phyloP scores from a whole-genome alignment of 2,113 vertebrate species.

The Rhinolophus sinicus region DNA sequence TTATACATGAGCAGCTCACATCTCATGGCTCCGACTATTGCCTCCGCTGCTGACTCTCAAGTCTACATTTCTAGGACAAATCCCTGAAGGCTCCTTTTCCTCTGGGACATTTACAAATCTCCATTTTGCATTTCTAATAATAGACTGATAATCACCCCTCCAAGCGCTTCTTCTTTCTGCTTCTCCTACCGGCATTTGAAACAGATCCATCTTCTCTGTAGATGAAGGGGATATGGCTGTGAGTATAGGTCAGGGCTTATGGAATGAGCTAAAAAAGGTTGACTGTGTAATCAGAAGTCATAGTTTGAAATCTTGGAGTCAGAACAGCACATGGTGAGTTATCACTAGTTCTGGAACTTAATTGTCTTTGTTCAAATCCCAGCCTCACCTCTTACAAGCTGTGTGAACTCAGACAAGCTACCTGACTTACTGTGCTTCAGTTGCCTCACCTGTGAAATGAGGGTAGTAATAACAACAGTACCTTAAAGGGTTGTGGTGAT shows the following conservation, averaged over 20 bases:
- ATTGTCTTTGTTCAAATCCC: neutral
- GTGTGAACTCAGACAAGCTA: neutral
- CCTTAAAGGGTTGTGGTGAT: neutral
- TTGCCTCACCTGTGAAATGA: neutral
- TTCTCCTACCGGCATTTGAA: neutral
- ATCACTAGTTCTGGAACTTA: neutral
- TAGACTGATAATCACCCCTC: neutral
- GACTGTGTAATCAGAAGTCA: neutral
- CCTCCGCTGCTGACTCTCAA: neutral
- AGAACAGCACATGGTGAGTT: neutral
- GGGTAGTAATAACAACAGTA: neutral
- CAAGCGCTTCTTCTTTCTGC: neutral
- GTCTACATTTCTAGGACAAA: constrained; percentile 42
- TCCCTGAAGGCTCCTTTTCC: neutral
- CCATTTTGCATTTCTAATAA: neutral
- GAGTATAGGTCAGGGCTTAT: neutral
- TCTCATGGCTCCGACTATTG: neutral
- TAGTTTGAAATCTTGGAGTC: neutral
- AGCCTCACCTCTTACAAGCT: neutral
- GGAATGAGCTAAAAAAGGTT: neutral
- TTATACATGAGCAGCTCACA: constrained; percentile 42
- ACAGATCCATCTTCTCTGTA: neutral
- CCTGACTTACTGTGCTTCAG: neutral
- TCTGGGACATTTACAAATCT: neutral
- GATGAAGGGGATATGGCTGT: neutral